These are phyloP conservation scores for Halictus ligatus DNA, from an alignment of 2,888 invertebrate species.

Conservation along the genomic window DNA sequence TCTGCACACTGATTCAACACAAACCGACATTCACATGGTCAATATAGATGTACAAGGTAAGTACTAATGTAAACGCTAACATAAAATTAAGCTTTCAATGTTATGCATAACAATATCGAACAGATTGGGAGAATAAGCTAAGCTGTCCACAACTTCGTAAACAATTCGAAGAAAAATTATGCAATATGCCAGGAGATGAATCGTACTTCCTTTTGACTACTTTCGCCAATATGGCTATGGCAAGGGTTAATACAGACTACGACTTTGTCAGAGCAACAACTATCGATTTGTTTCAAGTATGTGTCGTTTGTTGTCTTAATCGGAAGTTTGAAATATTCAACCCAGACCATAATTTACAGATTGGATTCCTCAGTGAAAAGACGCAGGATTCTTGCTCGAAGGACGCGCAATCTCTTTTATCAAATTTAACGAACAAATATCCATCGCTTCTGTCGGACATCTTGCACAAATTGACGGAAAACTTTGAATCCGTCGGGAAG, in stretches of 20 bases:
- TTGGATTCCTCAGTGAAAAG: constrained; percentile 89
- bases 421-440: constrained; percentile 89
- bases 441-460: constrained; percentile 89
- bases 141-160: constrained; percentile 85
- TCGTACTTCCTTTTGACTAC: constrained; percentile 91
- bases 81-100: constrained; percentile 18
- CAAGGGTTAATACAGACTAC: constrained; percentile 87
- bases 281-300: constrained; percentile 89
- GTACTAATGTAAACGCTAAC: constrained; percentile 18
- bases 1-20: constrained; percentile 86
- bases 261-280: constrained; percentile 89
- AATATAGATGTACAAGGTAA: constrained; percentile 63
- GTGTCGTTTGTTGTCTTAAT: constrained; percentile 15
- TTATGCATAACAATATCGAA: constrained; percentile 1
- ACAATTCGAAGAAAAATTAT: constrained; percentile 88
- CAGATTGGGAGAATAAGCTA: constrained; percentile 83
- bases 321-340: constrained; percentile 3
- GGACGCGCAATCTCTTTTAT: constrained; percentile 89
- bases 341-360: constrained; percentile 84
- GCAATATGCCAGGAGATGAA: constrained; percentile 89
- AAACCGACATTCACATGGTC: constrained; percentile 74
- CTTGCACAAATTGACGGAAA: constrained; percentile 86
- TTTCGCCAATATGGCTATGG: constrained; percentile 92
- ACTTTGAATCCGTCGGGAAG: constrained; percentile 86
- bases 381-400: constrained; percentile 91